phyloP scores from a whole-genome alignment of 1,140 invertebrate species.

The Drosophila pachea region DNA sequence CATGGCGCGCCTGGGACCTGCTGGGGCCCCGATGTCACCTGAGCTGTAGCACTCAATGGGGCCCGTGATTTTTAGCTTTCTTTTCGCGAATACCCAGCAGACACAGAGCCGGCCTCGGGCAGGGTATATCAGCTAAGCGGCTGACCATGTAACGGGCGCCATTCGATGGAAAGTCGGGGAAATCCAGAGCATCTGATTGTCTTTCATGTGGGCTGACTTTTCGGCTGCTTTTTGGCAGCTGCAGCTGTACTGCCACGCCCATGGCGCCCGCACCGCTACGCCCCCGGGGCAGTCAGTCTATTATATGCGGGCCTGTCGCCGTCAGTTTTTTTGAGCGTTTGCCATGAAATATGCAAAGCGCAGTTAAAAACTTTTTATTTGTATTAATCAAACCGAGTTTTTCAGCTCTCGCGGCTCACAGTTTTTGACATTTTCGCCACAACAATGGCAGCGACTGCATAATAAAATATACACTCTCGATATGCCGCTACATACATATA shows the following conservation, averaged over 20 bases:
- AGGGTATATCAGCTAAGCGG: no score
- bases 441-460: constrained; percentile 65
- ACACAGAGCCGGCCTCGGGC: no score
- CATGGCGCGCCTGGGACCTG: constrained; percentile 47
- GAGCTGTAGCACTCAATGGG: constrained; percentile 20
- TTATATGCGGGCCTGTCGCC: constrained; percentile 53
- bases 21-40: constrained; percentile 25
- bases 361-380: constrained; percentile 77
- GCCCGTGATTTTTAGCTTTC: constrained; percentile 2
- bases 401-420: constrained; percentile 24
- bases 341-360: constrained; percentile 75
- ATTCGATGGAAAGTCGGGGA: no score
- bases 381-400: constrained; percentile 77
- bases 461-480: constrained; percentile 61
- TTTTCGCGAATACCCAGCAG: background rate
- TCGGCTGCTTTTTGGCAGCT: constrained; percentile 46
- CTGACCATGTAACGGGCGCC: no score
- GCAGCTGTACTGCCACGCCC: constrained; percentile 26
- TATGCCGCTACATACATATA: background rate
- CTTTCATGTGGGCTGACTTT: constrained; percentile 1
- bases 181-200: background rate
- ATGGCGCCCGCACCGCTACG: no score
- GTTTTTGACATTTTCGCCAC: constrained; percentile 36
- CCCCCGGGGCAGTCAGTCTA: constrained; percentile 60
- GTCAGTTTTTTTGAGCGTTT: constrained; percentile 65